Base-by-base conservation (phyloP, 2,888 invertebrate genomes). In the Sepiola atlantica region DNA sequence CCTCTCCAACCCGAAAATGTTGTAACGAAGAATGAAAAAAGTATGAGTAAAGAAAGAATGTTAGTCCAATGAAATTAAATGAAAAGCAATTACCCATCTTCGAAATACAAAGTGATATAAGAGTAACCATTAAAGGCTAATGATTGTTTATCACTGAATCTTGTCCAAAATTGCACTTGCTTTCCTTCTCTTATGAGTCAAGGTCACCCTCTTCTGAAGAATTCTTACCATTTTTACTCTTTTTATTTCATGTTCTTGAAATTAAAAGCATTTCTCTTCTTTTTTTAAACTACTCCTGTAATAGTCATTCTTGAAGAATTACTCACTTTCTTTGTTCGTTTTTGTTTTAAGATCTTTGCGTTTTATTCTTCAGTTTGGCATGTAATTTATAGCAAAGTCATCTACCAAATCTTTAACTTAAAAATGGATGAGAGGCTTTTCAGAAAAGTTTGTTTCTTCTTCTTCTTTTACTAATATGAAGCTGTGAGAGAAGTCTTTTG, bases 281-380 rank as follows among this genome's bases (percentile, higher is more conserved):
- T 77, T 77, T 77, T 77, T 12, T n/a, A n/a, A n/a, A n/a, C n/a
- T n/a, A 77, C 77, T 77, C 12, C 77, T n/a, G 77, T n/a, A 77
- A n/a, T 77, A 77, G 77, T 77, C n/a, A 77, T 77, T 77, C 77
- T 77, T 77, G n/a, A 77, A 77, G 77, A 77, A 77, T 77, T 77
- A 77, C 77, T 77, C 77, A 77, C 77, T 77, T 14, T n/a, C 16
- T 77, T 77, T 77, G 77, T 77, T 77, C 16, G 14, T 77, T n/a
- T 77, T 77, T 77, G n/a, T 32, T 77, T 77, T n/a, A 77, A n/a
- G 14, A 12, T 77, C 16, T 77, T 32, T 12, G 77, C 21, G 32
- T n/a, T 77, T 77, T n/a, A 32, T 77, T n/a, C 77, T 32, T 77
- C 77, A 16, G n/a, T n/a, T 77, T 77, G 14, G 77, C 77, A 77